Conservation (phyloP, 2,797 vertebrate genomes). For the Onychomys torridus region DNA sequence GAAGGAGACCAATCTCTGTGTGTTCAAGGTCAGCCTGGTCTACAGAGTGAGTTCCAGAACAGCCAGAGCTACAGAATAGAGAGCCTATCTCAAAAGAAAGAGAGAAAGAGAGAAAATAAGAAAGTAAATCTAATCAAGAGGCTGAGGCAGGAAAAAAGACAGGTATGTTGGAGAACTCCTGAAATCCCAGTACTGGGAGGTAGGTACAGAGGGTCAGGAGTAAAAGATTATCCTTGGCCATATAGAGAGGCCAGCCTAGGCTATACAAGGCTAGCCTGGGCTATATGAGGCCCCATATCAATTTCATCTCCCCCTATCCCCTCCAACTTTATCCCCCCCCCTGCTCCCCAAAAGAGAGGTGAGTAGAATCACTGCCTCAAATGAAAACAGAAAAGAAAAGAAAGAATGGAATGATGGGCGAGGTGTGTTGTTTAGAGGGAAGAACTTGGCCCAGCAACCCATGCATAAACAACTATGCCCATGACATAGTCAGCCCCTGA, state of each 20-base stretch:
- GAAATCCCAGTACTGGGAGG: not conserved
- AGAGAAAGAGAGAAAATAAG: not conserved
- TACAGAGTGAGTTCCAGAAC: not conserved
- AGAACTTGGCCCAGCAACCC: not conserved
- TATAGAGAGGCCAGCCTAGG: not conserved
- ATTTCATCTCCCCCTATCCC: not conserved
- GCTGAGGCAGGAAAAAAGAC: not conserved
- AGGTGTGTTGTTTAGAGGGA: not conserved
- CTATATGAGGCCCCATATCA: not conserved
- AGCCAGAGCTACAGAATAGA: not conserved
- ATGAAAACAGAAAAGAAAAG: not conserved
- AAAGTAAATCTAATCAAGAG: not conserved
- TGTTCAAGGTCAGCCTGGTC: not conserved
- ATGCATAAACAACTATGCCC: not conserved
- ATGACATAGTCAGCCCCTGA: not conserved
- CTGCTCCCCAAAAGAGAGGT: not conserved
- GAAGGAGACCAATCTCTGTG: not conserved
- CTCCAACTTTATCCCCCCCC: not conserved
- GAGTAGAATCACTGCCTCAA: not conserved
- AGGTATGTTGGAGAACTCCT: not conserved
- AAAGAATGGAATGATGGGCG: not conserved
- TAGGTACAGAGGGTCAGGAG: not conserved
- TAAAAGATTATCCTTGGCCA: not conserved
- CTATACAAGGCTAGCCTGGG: not conserved
- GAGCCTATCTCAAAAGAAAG: no score